Conservation (phyloP, 1,140 invertebrate species). For the Charaxes varanes region DNA sequence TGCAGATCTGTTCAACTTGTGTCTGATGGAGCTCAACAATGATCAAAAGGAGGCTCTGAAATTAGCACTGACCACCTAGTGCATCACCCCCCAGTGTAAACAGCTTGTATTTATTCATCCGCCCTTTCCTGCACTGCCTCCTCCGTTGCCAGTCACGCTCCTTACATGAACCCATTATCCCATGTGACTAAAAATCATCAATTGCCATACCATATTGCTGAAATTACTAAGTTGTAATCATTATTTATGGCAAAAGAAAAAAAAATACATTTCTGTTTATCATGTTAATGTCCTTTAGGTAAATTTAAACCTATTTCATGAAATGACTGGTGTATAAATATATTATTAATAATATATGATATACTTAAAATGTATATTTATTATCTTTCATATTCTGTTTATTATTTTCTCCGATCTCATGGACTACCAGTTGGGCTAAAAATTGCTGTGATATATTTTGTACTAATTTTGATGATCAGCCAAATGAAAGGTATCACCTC, state of each 20-base stretch:
- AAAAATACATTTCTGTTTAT: conserved; percentile 6
- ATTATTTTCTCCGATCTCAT: conserved; percentile 53
- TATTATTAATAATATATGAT: conserved; percentile 27
- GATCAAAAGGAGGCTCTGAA: conserved; percentile 90
- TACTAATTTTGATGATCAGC: conserved; percentile 56
- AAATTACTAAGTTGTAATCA: conserved; percentile 11
- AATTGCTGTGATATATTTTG: conserved; percentile 72
- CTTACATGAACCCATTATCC: conserved; percentile 24
- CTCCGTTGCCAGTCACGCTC: conserved; percentile 37
- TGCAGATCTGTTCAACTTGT: conserved; percentile 88
- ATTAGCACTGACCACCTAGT: conserved; percentile 75
- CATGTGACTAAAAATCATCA: conserved; percentile 13
- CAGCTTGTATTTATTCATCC: conserved; percentile 36
- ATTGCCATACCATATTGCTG: conserved; percentile 20
- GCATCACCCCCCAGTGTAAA: not conserved
- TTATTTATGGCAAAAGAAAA: conserved; percentile 15
- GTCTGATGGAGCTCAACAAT: conserved; percentile 81
- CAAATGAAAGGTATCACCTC: conserved; percentile 41
- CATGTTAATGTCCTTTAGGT: conserved; percentile 15
- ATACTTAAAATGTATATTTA: conserved; percentile 9
- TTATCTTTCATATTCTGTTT: conserved; percentile 26
- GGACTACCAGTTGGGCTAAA: conserved; percentile 53
- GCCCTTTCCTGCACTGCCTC: conserved; percentile 23
- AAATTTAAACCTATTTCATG: conserved; percentile 16
- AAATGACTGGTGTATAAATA: conserved; percentile 17